phyloP scores from a whole-genome alignment of 1,140 invertebrate species.

The Mesaphorura yosii region DNA sequence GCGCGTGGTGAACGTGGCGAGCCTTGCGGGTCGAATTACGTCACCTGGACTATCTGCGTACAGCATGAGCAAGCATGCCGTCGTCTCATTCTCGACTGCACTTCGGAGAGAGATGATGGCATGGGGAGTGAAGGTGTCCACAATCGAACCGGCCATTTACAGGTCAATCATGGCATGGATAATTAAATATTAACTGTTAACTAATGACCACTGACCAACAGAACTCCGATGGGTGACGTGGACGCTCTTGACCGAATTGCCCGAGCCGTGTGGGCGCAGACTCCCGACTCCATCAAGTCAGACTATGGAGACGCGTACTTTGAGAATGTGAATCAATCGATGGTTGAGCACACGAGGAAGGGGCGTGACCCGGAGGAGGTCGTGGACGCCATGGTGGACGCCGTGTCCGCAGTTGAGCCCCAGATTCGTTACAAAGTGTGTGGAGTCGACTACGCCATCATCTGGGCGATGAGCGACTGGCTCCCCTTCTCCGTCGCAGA shows the following conservation, averaged over 20 bases:
- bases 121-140: slow-evolving; percentile 41
- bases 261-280: background rate
- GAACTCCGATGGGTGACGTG: background rate
- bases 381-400: background rate
- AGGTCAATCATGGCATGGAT: slow-evolving; percentile 38
- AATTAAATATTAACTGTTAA: too few species aligned
- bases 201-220: background rate
- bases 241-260: background rate
- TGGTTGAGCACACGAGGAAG: background rate
- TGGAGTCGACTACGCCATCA: background rate
- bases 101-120: slow-evolving; percentile 44
- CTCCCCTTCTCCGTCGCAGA: background rate
- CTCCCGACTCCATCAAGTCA: background rate
- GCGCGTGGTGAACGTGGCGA: slow-evolving; percentile 43
- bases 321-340: background rate
- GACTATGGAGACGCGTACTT: background rate
- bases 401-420: background rate
- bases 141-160: slow-evolving; percentile 42
- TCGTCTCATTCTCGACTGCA: slow-evolving; percentile 43
- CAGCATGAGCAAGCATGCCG: slow-evolving; percentile 43
- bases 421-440: background rate
- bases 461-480: background rate
- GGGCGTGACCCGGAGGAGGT: background rate
- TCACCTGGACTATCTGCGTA: slow-evolving; percentile 43
- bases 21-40: slow-evolving; percentile 41